Evolutionary conservation across 2,797 vertebrate species (phyloP).

Genomic region (Merluccius polli): DNA sequence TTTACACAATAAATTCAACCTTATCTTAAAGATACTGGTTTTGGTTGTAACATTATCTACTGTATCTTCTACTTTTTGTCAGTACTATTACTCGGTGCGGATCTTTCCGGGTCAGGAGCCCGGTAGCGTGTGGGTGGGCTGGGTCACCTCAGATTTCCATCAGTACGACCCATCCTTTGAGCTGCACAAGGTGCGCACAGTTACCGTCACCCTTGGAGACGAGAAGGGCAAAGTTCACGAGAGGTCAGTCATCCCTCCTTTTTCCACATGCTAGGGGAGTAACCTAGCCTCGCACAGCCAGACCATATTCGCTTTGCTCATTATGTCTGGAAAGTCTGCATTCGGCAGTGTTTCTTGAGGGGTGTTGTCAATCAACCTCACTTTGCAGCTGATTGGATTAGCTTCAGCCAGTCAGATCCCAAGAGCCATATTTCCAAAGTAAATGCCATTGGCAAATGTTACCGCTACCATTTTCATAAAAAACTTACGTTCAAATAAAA

Average conservation of each 20-base stretch:
- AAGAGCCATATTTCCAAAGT: no score
- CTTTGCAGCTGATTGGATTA: no score
- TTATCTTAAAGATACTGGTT: background rate
- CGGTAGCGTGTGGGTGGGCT: conserved; percentile 92
- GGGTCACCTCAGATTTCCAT: conserved; percentile 96
- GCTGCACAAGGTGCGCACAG: conserved; percentile 86
- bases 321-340: background rate
- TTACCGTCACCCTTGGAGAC: conserved; percentile 93
- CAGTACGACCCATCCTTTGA: conserved; percentile 88
- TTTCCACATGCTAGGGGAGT: background rate
- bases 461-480: no score
- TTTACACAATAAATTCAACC: background rate
- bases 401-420: no score
- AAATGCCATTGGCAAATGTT: no score
- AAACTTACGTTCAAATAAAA: no score
- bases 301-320: background rate
- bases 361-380: no score
- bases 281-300: background rate
- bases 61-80: conserved; percentile 28
- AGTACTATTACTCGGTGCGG: conserved; percentile 93
- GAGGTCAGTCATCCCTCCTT: conserved; percentile 71
- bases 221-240: conserved; percentile 97
- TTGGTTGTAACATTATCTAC: background rate
- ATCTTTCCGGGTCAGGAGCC: conserved; percentile 96
- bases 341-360: background rate